These are phyloP conservation scores for Leptinotarsa undecemlineata DNA, from an alignment of 1,140 invertebrate species.

Conservation along the genomic window DNA sequence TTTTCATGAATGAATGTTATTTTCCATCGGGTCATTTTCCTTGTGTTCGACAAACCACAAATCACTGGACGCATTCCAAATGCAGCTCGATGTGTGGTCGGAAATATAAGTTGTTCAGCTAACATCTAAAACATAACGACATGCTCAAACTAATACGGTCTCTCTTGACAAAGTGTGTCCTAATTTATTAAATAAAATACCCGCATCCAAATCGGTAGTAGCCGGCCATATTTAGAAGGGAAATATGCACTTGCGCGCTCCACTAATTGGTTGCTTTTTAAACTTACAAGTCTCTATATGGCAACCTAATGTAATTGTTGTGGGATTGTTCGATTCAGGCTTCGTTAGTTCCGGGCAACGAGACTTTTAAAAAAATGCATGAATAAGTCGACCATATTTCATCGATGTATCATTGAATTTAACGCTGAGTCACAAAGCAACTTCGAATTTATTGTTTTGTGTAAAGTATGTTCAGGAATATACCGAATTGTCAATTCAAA, in stretches of 20 bases:
- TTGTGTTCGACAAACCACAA: background rate
- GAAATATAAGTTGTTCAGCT: background rate
- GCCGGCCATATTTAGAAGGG: background rate
- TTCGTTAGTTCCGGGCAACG: background rate
- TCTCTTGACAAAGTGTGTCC: conserved; percentile 1
- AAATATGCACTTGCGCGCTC: background rate
- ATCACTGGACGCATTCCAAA: background rate
- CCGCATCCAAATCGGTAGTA: conserved; percentile 7
- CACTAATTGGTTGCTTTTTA: conserved; percentile 3
- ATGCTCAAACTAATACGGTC: background rate
- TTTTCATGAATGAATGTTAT: no score
- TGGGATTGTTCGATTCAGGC: background rate
- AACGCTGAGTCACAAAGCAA: no score
- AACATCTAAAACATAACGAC: background rate
- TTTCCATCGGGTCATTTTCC: background rate
- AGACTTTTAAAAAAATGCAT: background rate
- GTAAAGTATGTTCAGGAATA: no score
- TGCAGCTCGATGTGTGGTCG: conserved; percentile 1
- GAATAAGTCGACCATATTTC: background rate
- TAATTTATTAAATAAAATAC: conserved; percentile 1
- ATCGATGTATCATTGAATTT: background rate
- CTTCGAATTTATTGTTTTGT: no score
- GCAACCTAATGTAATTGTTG: conserved; percentile 1
- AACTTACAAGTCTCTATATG: background rate
- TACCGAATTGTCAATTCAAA: no score